A percentile compares a stretch with the other conserved stretches of the same genome.
Evolutionary conservation across 2,888 invertebrate genomes (phyloP).

Genomic region (Heliconius ethilla): DNA sequence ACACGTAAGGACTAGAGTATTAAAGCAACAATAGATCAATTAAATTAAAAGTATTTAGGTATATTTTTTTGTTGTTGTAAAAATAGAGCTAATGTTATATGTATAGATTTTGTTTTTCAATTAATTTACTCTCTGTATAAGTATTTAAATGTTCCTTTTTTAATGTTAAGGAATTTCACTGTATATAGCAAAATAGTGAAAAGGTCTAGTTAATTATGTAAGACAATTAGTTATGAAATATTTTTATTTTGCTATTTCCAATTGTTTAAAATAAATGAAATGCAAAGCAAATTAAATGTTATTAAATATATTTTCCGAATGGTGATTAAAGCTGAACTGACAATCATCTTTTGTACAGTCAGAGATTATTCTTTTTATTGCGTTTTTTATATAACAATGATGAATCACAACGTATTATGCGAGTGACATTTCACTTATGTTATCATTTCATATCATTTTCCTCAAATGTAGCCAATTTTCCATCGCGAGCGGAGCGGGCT

Average conservation of each 20-base stretch:
- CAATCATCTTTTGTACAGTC: not conserved
- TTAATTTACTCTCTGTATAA: no score
- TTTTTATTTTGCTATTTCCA: no score
- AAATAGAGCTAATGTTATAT: not conserved
- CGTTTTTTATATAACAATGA: not conserved
- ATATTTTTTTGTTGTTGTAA: not conserved
- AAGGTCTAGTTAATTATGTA: no score
- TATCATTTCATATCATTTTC: constrained; percentile 2
- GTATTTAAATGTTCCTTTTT: no score
- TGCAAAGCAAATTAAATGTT: no score
- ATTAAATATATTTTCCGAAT: not conserved
- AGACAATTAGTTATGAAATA: no score
- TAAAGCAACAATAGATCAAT: not conserved
- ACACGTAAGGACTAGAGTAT: not conserved
- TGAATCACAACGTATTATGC: not conserved
- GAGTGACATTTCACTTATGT: not conserved
- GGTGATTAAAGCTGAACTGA: not conserved
- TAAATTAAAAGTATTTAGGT: not conserved
- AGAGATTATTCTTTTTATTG: not conserved
- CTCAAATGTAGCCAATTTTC: not conserved
- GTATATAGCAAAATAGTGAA: no score
- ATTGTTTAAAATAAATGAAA: no score
- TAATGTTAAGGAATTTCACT: no score
- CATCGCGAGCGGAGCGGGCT: no score
- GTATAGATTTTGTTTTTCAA: no score